Conservation (phyloP, 2,113 vertebrate genomes). For the Sterrhoptilus dennistouni region DNA sequence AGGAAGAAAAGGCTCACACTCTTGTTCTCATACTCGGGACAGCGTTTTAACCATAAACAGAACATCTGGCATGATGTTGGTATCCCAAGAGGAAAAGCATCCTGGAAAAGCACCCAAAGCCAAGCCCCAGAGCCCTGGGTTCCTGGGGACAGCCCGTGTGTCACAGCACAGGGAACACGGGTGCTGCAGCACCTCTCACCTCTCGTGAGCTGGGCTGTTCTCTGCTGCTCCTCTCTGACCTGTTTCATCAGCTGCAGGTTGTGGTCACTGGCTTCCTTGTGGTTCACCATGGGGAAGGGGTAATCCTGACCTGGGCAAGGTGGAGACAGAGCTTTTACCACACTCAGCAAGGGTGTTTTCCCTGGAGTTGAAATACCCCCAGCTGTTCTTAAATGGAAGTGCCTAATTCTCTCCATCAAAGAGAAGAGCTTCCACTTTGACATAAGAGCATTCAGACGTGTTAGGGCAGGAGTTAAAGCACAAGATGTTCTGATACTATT, state of each 20-base stretch:
- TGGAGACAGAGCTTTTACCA: neutral
- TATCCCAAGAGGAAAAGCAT: neutral
- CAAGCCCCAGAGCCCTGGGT: neutral
- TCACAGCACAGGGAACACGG: neutral
- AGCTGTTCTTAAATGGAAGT: neutral
- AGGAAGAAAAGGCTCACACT: neutral
- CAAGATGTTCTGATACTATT: neutral
- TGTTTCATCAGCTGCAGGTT: constrained; percentile 59
- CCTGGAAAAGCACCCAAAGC: neutral
- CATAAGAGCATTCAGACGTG: neutral
- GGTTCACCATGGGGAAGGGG: constrained; percentile 66
- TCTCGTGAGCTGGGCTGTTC: constrained; percentile 52
- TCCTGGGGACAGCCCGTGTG: neutral
- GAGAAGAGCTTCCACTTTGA: neutral
- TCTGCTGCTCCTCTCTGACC: constrained; percentile 44
- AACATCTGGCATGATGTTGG: neutral
- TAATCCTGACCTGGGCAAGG: constrained; percentile 49
- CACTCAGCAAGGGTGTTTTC: neutral
- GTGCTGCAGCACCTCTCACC: neutral
- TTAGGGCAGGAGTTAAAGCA: neutral
- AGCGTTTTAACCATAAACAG: neutral
- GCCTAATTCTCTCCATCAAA: neutral
- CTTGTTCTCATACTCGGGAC: neutral
- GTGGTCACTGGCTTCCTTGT: constrained; percentile 53
- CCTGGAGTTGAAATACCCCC: neutral